phyloP scores from a whole-genome alignment of 2,888 invertebrate species.

The Seira musarum region DNA sequence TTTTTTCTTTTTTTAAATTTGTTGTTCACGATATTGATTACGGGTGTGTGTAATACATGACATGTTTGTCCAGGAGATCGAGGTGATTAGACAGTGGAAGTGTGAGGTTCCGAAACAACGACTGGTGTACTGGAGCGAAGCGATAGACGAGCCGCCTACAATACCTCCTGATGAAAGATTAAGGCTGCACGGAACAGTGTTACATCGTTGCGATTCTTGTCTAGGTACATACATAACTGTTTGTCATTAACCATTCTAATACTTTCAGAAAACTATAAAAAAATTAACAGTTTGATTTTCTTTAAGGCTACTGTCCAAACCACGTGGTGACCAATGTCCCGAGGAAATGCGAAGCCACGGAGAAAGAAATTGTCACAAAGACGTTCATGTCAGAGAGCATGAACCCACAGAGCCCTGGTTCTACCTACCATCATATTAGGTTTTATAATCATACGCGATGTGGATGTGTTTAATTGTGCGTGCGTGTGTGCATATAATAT shows the following conservation, averaged over 20 bases:
- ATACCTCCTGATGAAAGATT: not conserved
- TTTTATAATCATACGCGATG: slow-evolving; percentile 56
- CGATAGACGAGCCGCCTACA: not conserved
- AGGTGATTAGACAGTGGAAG: slow-evolving; percentile 22
- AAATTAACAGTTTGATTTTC: not conserved
- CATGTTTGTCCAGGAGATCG: not conserved
- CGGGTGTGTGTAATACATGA: too few species aligned
- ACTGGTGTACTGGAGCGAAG: slow-evolving; percentile 57
- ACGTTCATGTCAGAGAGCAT: slow-evolving; percentile 38
- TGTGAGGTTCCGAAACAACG: slow-evolving; percentile 54
- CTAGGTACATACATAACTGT: slow-evolving; percentile 33
- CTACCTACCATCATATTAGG: slow-evolving; percentile 22
- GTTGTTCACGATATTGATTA: too few species aligned
- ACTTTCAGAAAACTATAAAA: not conserved
- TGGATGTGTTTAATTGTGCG: slow-evolving; percentile 35
- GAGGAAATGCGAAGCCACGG: slow-evolving; percentile 15
- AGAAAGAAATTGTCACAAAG: slow-evolving; percentile 20
- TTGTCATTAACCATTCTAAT: not conserved
- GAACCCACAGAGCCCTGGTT: not conserved
- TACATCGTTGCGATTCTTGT: slow-evolving; percentile 55
- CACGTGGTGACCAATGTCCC: not conserved
- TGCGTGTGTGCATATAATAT: not conserved
- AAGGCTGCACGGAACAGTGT: slow-evolving; percentile 40
- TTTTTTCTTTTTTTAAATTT: too few species aligned
- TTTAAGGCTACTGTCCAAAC: slow-evolving; percentile 36